Base-by-base conservation (phyloP, 2,797 vertebrate genomes). In the Pteronotus mesoamericanus region DNA sequence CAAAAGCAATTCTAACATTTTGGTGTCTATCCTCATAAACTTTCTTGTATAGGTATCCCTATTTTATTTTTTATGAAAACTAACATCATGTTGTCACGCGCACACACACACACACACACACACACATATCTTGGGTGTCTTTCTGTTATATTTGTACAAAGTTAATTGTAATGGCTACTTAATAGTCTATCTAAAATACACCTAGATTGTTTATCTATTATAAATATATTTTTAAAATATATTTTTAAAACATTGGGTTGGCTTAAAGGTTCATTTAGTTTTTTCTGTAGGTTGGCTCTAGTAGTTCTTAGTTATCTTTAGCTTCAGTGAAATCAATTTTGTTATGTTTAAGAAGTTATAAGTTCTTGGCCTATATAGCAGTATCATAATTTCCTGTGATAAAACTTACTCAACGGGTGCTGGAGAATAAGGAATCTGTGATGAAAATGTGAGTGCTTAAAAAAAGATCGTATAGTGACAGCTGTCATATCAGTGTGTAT, bases 331-430 rank as follows among this genome's bases (percentile, higher is more conserved):
- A 64, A 64, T n/a, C 7, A 64, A 64, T 64, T n/a, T n/a, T 64
- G 61, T n/a, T 64, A 64, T 29, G n/a, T 16, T 16, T 21, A 57
- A 44, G 48, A 72, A n/a, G n/a, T 94, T 53, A 22, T 78, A 93
- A 86, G n/a, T n/a, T n/a, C 32, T 74, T 87, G 19, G 46, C 19
- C n/a, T 66, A 16, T 19, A 51, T 69, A 69, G 19, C 14, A 72
- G 2, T 92, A 92, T 95, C 84, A 42, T 69, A 96, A 95, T 2
- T 77, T 55, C 59, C 93, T 94, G 32, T 57, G 74, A 61, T 66
- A 86, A 71, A n/a, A 6, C 29, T 88, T 87, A 53, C 74, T 53
- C 42, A 66, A 64, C n/a, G n/a, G n/a, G n/a, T n/a, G n/a, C n/a
- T n/a, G n/a, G n/a, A n/a, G n/a, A n/a, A n/a, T n/a, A n/a, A n/a